Conservation (phyloP, 2,797 vertebrate genomes). For the Vespertilio murinus region DNA sequence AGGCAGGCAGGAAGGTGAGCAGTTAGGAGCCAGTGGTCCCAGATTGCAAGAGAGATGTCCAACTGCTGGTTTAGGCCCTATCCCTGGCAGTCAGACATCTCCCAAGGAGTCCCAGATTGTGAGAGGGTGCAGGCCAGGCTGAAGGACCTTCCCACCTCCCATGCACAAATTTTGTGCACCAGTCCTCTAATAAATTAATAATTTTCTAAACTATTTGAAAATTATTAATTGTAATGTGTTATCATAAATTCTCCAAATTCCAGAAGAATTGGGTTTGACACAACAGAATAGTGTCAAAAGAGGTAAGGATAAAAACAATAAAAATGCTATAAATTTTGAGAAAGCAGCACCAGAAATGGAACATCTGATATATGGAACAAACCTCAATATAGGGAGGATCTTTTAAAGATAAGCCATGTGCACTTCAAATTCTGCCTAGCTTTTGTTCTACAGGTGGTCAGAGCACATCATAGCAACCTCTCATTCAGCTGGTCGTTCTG, state of each 20-base stretch:
- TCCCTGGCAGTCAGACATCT: no score
- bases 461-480: no score
- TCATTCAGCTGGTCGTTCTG: no score
- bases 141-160: no score
- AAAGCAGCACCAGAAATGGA: neutral
- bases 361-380: neutral
- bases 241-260: neutral
- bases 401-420: neutral
- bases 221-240: neutral
- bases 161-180: no score
- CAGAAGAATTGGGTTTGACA: neutral
- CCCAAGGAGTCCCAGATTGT: no score
- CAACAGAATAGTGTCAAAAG: neutral
- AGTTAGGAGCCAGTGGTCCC: no score
- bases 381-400: neutral
- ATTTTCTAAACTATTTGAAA: neutral
- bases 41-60: no score
- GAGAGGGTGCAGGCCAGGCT: no score
- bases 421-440: neutral
- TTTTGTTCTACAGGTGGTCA: neutral
- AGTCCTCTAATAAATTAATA: neutral
- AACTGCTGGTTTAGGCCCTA: no score
- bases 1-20: no score
- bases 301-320: neutral
- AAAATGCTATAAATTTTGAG: neutral